Conservation (phyloP, 2,113 vertebrate species). For the Eretmochelys imbricata region DNA sequence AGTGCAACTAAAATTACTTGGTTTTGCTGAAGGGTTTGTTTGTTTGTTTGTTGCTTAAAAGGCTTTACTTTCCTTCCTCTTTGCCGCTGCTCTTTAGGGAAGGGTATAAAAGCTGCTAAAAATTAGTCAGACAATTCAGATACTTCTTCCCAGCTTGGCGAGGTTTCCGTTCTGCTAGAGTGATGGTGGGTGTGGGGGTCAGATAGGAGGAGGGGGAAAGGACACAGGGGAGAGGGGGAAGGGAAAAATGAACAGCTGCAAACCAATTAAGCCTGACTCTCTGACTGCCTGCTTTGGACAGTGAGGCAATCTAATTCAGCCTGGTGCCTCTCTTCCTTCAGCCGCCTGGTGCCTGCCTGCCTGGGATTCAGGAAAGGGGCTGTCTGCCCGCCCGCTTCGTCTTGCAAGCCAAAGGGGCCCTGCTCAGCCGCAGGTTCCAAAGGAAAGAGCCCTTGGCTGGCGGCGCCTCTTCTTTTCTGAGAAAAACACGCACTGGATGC, state of each 20-base stretch:
- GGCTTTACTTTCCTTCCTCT: not conserved
- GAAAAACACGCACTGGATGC: conserved; percentile 52
- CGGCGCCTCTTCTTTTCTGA: conserved; percentile 58
- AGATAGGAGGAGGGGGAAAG: conserved; percentile 1
- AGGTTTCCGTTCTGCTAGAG: not conserved
- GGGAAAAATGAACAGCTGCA: conserved; percentile 69
- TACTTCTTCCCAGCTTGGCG: fast-evolving
- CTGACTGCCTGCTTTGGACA: conserved; percentile 64
- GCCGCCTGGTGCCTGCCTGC: conserved; percentile 78
- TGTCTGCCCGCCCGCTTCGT: conserved; percentile 74
- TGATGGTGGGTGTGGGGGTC: not conserved
- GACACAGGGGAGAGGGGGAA: conserved; percentile 11
- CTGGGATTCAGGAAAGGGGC: conserved; percentile 72
- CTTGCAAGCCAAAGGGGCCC: conserved; percentile 64
- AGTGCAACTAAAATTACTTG: not conserved
- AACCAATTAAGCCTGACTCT: conserved; percentile 67
- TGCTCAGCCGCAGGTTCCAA: conserved; percentile 72
- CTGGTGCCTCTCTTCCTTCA: conserved; percentile 78
- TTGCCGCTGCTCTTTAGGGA: not conserved
- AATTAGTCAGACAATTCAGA: not conserved
- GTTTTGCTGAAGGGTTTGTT: fast-evolving
- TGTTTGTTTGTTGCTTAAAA: not conserved
- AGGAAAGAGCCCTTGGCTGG: conserved; percentile 69
- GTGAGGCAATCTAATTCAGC: conserved; percentile 73
- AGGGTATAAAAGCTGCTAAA: not conserved